Evolutionary conservation across 2,888 invertebrate genomes (phyloP).

Genomic region (Pristionchus entomophagus): DNA sequence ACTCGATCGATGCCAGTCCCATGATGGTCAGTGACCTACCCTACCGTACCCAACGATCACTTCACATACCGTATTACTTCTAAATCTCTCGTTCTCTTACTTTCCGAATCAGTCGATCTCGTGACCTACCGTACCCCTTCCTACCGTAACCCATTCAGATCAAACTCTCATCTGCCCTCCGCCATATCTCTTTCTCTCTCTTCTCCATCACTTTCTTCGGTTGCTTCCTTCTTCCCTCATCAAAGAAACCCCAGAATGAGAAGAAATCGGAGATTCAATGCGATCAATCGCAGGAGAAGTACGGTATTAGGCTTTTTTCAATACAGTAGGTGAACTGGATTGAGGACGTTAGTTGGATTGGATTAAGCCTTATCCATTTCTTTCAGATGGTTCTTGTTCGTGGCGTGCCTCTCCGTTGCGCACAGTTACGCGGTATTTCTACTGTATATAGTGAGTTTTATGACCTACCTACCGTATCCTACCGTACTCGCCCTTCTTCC

Average conservation of each 20-base stretch:
- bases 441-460: background rate
- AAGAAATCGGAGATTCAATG: background rate
- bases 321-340: no score
- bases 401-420: background rate
- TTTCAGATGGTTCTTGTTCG: constrained; percentile 42
- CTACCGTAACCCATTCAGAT: no score
- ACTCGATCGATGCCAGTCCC: constrained; percentile 39
- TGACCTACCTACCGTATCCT: background rate
- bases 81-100: no score
- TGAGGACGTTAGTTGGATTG: no score
- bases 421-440: background rate
- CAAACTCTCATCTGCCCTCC: background rate
- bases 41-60: background rate
- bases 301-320: background rate
- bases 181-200: background rate
- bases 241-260: background rate
- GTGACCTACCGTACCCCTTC: background rate
- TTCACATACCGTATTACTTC: no score
- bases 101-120: background rate
- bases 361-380: background rate
- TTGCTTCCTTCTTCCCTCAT: background rate
- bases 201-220: constrained; percentile 13
- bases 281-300: constrained; percentile 35
- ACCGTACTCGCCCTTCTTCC: background rate
- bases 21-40: background rate